Base-by-base conservation (phyloP, 2,113 vertebrate genomes). In the Rhinogobius similis region DNA sequence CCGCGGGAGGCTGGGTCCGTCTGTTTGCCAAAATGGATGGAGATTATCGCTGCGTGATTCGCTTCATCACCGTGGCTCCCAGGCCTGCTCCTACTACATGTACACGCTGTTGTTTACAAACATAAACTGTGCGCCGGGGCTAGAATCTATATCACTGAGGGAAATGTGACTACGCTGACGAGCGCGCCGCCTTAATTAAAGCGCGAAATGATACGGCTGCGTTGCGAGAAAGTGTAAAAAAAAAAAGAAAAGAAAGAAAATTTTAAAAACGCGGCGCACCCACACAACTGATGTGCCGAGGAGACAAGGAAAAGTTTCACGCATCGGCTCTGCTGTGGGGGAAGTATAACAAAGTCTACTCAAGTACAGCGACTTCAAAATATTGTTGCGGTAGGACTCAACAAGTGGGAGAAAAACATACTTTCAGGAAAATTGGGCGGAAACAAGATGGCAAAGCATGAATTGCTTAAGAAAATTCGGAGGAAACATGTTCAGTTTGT, bases 1-100 rank as follows among this genome's bases (percentile, higher is more conserved):
- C 78, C 79, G 70, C 70, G 79, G 83, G 83, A 84, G 82, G 73
- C 72, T 43, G 70, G 29, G 82, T 63, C 87, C 85, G 82, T 89
- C 86, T 89, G 83, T 52, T 78, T 79, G 58, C 20, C 66, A 44
- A 67, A 78, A 78, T 61, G 83, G 72, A 67, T 62, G 62, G 74
- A 70, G 73, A 86, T 81, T 68, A 76, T 75, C 23, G 13, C 81
- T 70, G 78, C 73, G 38, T 1, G 79, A 70, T 56, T 76, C 74
- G 76, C 67, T 79, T 82, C 78, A 74, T 83, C 70, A 70, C 58
- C 73, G 59, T 0, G 32, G 55, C 82, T 81, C 73, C 68, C 61
- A 39, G 66, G 62, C 76, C 72, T 50, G 4, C 75, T 73, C 29
- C n/a, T 8, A 4, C n/a, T 46, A 2, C 73, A 84, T 79, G 79